Evolutionary conservation across 2,888 invertebrate species (phyloP), one percentile per base, ranked within the genome.

Genomic region (Atrina japonica): DNA sequence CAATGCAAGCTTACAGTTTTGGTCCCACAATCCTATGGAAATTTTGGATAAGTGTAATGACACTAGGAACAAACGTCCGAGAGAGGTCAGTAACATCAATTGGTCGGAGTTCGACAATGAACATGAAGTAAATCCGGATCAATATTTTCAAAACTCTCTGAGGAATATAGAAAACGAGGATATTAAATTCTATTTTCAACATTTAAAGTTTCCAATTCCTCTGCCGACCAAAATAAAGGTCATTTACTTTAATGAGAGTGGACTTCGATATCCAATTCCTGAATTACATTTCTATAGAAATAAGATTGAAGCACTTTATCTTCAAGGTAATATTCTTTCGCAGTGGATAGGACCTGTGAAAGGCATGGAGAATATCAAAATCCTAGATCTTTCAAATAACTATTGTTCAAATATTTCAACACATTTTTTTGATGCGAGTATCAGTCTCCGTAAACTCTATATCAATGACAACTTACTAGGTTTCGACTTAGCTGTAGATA

Each of bases 1-100:
- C 14, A 53, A 65, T 23, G 3, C 55, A 2, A 65, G 65, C 29
- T 53, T 65, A 18, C 65, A 65, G 18, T 30, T 56, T 7, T 21
- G 41, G 0, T 23, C 43, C 16, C 47, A 53, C 0, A 30, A 23
- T 5, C 35, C 65, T 0, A 23, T 9, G 7, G 45, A 43, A 29
- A 56, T 65, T 23, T 56, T 65, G 14, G 30, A 29, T 3, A n/a
- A 23, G 16, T 65, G 65, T 30, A 16, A 18, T 2, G 56, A 65
- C 11, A 30, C 41, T 16, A 18, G 16, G 23, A 23, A 43, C 7
- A 18, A 16, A 1, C 43, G 9, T 40, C n/a, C n/a, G n/a, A n/a
- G n/a, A n/a, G n/a, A n/a, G n/a, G n/a, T n/a, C n/a, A n/a, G n/a
- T n/a, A n/a, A n/a, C n/a, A n/a, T n/a, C n/a, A n/a, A n/a, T n/a